Evolutionary conservation across 2,797 vertebrate species (phyloP).

Genomic region (Eulemur mongoz): DNA sequence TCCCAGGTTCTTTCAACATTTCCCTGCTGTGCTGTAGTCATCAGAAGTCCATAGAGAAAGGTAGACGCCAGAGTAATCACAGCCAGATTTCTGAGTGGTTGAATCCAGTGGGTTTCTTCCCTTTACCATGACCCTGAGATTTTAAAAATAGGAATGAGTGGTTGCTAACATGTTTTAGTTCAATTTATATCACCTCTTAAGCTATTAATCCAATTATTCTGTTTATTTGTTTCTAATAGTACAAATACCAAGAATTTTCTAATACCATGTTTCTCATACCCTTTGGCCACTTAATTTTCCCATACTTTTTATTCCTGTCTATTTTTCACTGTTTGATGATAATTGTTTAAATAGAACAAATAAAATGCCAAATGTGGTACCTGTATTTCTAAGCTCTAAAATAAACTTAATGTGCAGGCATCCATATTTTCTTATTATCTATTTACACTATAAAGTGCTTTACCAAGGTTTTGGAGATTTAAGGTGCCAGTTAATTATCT

Average conservation of each 20-base stretch:
- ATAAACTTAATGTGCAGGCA: neutral
- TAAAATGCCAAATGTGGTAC: neutral
- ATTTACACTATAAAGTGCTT: neutral
- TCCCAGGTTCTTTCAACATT: neutral
- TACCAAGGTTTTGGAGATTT: neutral
- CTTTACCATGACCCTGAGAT: neutral
- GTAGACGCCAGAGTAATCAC: neutral
- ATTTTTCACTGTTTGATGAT: conserved; percentile 11
- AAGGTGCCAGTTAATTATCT: neutral
- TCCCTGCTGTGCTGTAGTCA: neutral
- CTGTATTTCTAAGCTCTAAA: conserved; percentile 30
- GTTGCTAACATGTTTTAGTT: conserved; percentile 13
- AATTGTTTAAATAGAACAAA: conserved; percentile 19
- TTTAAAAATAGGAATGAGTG: conserved; percentile 51
- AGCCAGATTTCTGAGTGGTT: neutral
- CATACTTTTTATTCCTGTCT: conserved; percentile 24
- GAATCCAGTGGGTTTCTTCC: conserved; percentile 7
- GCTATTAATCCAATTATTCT: neutral
- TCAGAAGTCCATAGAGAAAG: neutral
- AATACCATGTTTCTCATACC: neutral
- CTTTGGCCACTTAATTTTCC: conserved; percentile 30
- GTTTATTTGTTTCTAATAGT: neutral
- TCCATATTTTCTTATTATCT: neutral
- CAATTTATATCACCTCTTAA: conserved; percentile 18
- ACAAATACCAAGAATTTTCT: conserved; percentile 3